Evolutionary conservation across 92 coral and sea anemone genomes (phyloP), one percentile per base, ranked within the genome.

Genomic region (Phenganax marumi): DNA sequence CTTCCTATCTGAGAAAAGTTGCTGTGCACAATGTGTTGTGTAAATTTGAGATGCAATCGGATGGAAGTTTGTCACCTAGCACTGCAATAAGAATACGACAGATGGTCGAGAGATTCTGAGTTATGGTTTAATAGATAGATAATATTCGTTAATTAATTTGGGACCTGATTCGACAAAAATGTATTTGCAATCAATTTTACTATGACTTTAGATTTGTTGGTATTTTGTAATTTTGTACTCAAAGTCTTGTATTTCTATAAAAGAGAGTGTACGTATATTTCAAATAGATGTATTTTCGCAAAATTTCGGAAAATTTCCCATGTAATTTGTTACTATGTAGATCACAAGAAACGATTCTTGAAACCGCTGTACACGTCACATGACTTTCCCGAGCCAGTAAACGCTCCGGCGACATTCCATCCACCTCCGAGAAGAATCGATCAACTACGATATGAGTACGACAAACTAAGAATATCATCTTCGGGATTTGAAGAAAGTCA

Each of bases 1-100:
- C 97, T 76, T 97, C 98, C 4, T 95, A 95, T 75, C 88, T 95
- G 0, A 89, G 98, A 62, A 92, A 95, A 74, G 97, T 95, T 25
- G 86, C 96, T 0, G 78, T 82, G 22, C 56, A 84, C 10, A 91
- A 78, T 70, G 88, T 95, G 21, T 85, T 95, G 52, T 95, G 98
- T 83, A 95, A 95, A 83, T 95, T 95, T 77, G 82, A 82, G 62
- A 60, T 95, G 83, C 76, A 84, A 9, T 49, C 86, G 46, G 91
- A 89, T 83, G 98, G 98, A 14, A 68, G 93, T 55, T 89, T 95
- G 96, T 87, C 96, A 52, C 98, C 98, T 23, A 68, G 84, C 12
- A 95, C 98, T 18, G 92, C 92, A 46, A 84, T 88, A 56, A 56
- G 63, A 56, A 56, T 56, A 56, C 63, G 63, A 56, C 18, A 56